Percentiles rank a stretch among this genome's conserved stretches.
These are phyloP conservation scores for Peromyscus nudipes DNA, from an alignment of 2,797 vertebrate species.

Conservation along the genomic window DNA sequence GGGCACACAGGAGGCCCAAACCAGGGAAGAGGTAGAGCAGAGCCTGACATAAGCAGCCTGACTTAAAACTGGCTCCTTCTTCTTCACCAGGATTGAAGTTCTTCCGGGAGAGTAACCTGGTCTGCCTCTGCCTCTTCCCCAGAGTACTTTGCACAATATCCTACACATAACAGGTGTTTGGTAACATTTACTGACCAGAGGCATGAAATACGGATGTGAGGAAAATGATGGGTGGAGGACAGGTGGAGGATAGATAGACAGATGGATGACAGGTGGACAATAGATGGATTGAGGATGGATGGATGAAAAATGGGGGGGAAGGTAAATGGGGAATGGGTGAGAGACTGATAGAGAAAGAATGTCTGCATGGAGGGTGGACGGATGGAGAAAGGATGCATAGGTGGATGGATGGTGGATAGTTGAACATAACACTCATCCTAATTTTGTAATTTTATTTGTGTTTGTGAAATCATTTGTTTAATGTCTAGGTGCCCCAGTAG, in stretches of 20 bases:
- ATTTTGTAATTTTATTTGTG: background rate
- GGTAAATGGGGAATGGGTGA: background rate
- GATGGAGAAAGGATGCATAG: too few species aligned
- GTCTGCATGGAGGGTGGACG: background rate
- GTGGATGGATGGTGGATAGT: background rate
- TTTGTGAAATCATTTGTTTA: slow-evolving; percentile 32
- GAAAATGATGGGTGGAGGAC: background rate
- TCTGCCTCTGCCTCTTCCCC: background rate
- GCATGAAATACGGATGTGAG: background rate
- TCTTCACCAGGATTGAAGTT: background rate
- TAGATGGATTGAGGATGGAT: background rate
- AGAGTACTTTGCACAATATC: background rate
- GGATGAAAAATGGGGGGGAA: background rate
- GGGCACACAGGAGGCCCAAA: background rate
- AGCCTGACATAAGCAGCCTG: fast-evolving
- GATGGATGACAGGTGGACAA: background rate
- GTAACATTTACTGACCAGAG: background rate
- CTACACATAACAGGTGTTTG: background rate
- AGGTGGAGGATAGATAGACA: background rate
- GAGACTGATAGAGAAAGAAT: background rate
- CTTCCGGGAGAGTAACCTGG: background rate
- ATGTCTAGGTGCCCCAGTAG: background rate
- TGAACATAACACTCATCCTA: background rate
- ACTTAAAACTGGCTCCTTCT: background rate
- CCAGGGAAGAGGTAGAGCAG: background rate